Percentiles rank a stretch among this genome's conserved stretches.
phyloP scores from a whole-genome alignment of 2,797 vertebrate genomes.

The Aeoliscus strigatus region DNA sequence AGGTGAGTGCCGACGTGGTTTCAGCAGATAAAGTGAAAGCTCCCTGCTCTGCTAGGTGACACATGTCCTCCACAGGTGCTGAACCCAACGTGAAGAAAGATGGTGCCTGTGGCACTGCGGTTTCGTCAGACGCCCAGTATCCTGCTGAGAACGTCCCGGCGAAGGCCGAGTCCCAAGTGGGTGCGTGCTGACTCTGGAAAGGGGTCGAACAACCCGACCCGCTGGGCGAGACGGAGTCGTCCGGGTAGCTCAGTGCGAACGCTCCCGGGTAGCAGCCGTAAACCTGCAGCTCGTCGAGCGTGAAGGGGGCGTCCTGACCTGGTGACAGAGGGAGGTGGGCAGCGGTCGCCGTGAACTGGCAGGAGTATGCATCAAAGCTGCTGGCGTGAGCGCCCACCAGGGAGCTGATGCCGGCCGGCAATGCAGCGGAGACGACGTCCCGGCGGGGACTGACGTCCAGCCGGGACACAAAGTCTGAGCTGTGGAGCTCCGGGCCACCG shows the following conservation, averaged over 20 bases:
- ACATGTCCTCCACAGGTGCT: conserved; percentile 54
- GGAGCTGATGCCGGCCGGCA: conserved; percentile 86
- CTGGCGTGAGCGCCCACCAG: conserved; percentile 81
- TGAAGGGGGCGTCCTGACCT: conserved; percentile 75
- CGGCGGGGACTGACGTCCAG: conserved; percentile 71
- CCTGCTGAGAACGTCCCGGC: conserved; percentile 81
- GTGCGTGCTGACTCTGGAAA: conserved; percentile 77
- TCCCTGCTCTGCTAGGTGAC: conserved; percentile 62
- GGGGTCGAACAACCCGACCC: conserved; percentile 88
- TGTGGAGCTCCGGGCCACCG: conserved; percentile 78
- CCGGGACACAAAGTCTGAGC: conserved; percentile 80
- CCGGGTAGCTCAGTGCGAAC: conserved; percentile 77
- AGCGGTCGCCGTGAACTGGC: conserved; percentile 80
- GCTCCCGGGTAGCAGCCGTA: conserved; percentile 88
- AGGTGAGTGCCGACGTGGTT: conserved; percentile 56
- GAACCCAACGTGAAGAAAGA: conserved; percentile 81
- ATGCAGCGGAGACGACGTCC: conserved; percentile 64
- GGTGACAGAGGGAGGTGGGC: conserved; percentile 45
- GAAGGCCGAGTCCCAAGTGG: conserved; percentile 84
- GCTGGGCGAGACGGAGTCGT: conserved; percentile 82
- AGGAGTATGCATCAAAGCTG: conserved; percentile 88
- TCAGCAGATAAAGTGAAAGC: conserved; percentile 51
- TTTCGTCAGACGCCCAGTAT: conserved; percentile 84
- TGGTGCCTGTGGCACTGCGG: conserved; percentile 61
- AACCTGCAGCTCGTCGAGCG: conserved; percentile 87